Conservation (phyloP, 2,113 vertebrate genomes). For the Cricetomys ansorgei region DNA sequence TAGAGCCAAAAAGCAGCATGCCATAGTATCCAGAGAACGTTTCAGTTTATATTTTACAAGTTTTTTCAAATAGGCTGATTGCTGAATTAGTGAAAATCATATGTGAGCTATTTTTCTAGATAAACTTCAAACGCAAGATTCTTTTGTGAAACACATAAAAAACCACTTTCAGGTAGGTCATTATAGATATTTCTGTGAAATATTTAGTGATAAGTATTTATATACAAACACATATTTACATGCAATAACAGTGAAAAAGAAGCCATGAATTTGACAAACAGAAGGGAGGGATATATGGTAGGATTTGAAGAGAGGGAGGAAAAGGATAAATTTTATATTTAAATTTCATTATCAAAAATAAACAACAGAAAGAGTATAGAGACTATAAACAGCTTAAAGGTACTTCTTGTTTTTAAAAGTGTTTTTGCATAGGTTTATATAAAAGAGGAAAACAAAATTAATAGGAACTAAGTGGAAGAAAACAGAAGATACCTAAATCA, state of each 20-base stretch:
- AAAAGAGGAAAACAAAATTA: background rate
- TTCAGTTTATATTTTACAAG: background rate
- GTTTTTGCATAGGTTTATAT: background rate
- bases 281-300: too few species aligned
- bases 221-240: background rate
- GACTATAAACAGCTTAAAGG: background rate
- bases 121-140: background rate
- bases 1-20: constrained; percentile 7
- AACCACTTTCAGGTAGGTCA: background rate
- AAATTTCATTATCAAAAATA: background rate
- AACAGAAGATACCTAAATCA: background rate
- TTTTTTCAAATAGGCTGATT: background rate
- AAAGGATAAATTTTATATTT: background rate
- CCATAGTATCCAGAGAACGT: background rate
- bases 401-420: constrained; percentile 3
- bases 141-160: background rate
- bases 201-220: background rate
- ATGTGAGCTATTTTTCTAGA: background rate
- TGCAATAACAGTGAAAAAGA: background rate
- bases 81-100: background rate
- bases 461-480: background rate
- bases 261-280: background rate
- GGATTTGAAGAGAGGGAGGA: background rate
- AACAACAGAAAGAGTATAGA: background rate
- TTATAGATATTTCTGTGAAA: background rate